Conservation (phyloP, 1,140 invertebrate genomes). For the Aricia agestis region DNA sequence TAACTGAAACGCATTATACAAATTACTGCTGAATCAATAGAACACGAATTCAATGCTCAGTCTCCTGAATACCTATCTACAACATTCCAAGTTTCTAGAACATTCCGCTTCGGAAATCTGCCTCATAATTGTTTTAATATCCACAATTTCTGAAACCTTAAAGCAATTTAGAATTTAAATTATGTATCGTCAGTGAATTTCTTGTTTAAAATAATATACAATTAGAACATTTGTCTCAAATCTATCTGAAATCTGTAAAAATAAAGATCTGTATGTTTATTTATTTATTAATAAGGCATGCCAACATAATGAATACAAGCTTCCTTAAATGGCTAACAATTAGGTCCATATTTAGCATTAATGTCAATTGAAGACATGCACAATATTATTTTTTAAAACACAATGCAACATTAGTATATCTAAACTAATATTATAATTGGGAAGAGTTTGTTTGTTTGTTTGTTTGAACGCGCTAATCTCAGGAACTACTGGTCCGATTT, state of each 20-base stretch:
- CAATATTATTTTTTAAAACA: too few relatives aligned
- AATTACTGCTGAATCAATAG: background rate
- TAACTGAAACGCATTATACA: background rate
- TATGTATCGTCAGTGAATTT: background rate
- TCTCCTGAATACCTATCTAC: background rate
- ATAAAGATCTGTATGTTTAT: background rate
- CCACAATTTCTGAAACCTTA: background rate
- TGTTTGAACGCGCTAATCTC: too few relatives aligned
- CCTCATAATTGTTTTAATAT: background rate
- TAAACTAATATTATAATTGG: too few relatives aligned
- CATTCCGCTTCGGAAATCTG: background rate
- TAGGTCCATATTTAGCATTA: too few relatives aligned
- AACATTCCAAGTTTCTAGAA: background rate
- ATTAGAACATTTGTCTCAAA: background rate
- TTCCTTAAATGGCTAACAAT: too few relatives aligned
- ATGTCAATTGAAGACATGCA: too few relatives aligned
- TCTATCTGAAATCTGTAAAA: background rate
- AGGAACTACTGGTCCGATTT: too few relatives aligned
- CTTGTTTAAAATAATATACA: background rate
- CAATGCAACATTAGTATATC: too few relatives aligned
- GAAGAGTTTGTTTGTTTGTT: too few relatives aligned
- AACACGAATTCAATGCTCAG: slow-evolving; percentile 2
- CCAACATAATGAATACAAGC: too few relatives aligned
- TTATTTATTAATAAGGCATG: too few relatives aligned
- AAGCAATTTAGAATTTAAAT: background rate